Evolutionary conservation across 1,140 invertebrate species (phyloP), one percentile per base, ranked within the genome.

Genomic region (Bombus sibiricus): DNA sequence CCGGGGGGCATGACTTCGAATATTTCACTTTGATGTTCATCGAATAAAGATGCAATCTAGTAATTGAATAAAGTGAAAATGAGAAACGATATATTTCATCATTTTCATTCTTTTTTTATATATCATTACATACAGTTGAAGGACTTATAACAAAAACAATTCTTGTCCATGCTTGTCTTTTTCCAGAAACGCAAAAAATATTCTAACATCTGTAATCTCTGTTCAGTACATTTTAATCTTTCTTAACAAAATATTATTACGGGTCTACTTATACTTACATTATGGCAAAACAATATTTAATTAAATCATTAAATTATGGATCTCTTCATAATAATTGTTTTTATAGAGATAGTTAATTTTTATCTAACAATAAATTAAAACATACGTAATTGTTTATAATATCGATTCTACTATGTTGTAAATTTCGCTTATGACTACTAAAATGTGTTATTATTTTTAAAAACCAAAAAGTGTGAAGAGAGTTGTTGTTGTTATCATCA

Each of bases 21-120:
- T 6, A 94, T 87, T 87, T 95, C 94, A 10, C 92, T 92, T 71
- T 93, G 94, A 87, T 93, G 89, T 53, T 93, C 81, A 47, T 94
- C 91, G 76, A 92, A 95, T 34, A 95, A 83, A 68, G 85, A 86
- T 28, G 86, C 39, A 57, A 95, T 91, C 94, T 94, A 59, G 37
- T 53, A 76, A 71, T 81, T 83, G 5, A 69, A 80, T 34, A 83
- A 72, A 25, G 37, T 85, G 43, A 57, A 75, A 74, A 6, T 18
- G 22, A 76, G 93, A 39, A 81, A 89, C 5, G 47, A 53, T 53
- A 91, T 64, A 76, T 18, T 66, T 53, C 43, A 59, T 68, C 2
- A 81, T 32, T n/a, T 81, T 73, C 22, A 68, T 72, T 66, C 25
- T 53, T 15, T 25, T 22, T 28, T 41, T 41, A 47, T 2, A 41